phyloP scores from a whole-genome alignment of 2,888 invertebrate genomes.

The Barypeithes pellucidus region DNA sequence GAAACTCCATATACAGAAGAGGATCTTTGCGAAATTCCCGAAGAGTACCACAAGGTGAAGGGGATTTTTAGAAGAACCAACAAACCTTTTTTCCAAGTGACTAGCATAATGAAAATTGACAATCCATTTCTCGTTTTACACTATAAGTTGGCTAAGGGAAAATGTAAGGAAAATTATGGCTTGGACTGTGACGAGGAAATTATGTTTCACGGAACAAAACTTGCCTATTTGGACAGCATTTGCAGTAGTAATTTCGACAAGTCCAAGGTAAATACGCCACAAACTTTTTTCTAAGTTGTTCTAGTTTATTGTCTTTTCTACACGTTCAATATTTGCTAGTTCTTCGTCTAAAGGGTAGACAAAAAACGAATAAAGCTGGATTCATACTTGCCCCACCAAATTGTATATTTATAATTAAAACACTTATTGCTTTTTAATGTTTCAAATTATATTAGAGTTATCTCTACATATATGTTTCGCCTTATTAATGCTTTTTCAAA shows the following conservation, averaged over 20 bases:
- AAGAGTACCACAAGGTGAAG: not conserved
- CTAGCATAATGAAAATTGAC: slow-evolving; percentile 40
- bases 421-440: too few species aligned
- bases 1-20: not conserved
- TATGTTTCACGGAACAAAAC: slow-evolving; percentile 52
- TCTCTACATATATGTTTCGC: too few species aligned
- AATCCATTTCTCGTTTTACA: slow-evolving; percentile 47
- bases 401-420: too few species aligned
- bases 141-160: slow-evolving; percentile 37
- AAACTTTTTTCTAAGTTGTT: too few species aligned
- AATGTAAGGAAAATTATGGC: not conserved
- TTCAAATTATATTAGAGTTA: too few species aligned
- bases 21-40: not conserved
- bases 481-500: too few species aligned
- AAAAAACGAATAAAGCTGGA: too few species aligned
- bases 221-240: slow-evolving; percentile 41
- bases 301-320: too few species aligned
- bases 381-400: too few species aligned
- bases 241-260: slow-evolving; percentile 46
- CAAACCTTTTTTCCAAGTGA: slow-evolving; percentile 27
- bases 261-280: slow-evolving; percentile 24
- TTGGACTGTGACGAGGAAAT: not conserved
- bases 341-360: too few species aligned
- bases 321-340: too few species aligned
- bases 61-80: slow-evolving; percentile 7